Base-by-base conservation (phyloP, 1,140 invertebrate genomes). In the Sitophilus oryzae region DNA sequence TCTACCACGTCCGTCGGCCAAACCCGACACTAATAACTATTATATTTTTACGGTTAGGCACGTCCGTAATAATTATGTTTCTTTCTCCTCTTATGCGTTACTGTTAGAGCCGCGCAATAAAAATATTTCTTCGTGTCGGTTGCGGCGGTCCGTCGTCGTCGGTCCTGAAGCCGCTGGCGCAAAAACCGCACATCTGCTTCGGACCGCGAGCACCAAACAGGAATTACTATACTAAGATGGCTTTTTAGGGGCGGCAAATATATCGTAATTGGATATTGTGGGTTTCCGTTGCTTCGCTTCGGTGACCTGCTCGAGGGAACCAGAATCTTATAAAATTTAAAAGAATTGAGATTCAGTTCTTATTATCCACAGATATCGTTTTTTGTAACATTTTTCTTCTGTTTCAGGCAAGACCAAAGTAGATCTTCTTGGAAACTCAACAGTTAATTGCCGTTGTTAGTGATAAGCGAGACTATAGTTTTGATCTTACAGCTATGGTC, bases 181-280 rank as follows among this genome's bases (percentile, higher is more conserved):
- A 53, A 53, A 45, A 53, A 53, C 51, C 51, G 34, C 51, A 53
- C 51, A 53, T 53, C 51, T 53, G 51, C 51, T 34, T 44, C 45
- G 44, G 51, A n/a, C 43, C 50, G 40, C 43, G 35, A 52, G 38
- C 50, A 52, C 43, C 42, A 52, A 52, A 52, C 35, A 38, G 50
- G 42, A 50, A 30, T 30, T 6, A 30, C 5, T 30, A n/a, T n/a
- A 50, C 11, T 23, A 41, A 30, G 19, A 41, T 50, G 35, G 20
- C 23, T 22, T 52, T 52, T 52, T 43, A 35, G 41, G 23, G 50
- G 21, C 19, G 40, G 50, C 43, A 35, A n/a, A 52, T 40, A 5
- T 5, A 11, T 5, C 25, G 25, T 30, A 30, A 30, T 30, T 30
- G 5, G 25, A 6, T 30, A 30, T 30, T 30, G 25, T 11, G 5